Percentiles rank a stretch among this genome's conserved stretches.
phyloP scores from a whole-genome alignment of 2,888 invertebrate genomes.

The Perdita meconis region DNA sequence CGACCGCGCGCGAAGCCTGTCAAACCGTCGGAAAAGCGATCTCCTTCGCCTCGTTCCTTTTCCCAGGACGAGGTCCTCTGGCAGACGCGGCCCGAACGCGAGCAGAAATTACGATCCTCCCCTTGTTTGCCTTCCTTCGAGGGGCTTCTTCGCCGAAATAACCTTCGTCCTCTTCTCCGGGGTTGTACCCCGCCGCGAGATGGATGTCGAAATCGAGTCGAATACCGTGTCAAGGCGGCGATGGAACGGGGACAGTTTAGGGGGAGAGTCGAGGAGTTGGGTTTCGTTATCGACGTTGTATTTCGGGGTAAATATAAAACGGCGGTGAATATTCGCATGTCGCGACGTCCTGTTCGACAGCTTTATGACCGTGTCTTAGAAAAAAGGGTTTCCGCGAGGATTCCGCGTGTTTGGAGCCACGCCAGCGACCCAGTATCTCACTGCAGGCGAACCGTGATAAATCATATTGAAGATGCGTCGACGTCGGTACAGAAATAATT shows the following conservation, averaged over 20 bases:
- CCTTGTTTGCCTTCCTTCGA: conserved; percentile 67
- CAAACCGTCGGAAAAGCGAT: conserved; percentile 46
- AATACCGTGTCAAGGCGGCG: conserved; percentile 36
- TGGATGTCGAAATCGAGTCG: conserved; percentile 36
- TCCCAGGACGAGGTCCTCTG: conserved; percentile 4
- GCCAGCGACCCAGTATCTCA: conserved; percentile 58
- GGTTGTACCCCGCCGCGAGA: conserved; percentile 4
- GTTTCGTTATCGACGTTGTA: conserved; percentile 13
- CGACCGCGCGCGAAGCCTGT: conserved; percentile 3
- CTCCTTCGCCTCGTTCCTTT: conserved; percentile 8
- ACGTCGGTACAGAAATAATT: conserved; percentile 66
- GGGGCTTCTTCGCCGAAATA: conserved; percentile 63
- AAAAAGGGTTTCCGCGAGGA: conserved; percentile 43
- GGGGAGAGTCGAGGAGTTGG: neutral
- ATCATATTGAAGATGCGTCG: conserved; percentile 65
- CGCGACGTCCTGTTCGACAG: conserved; percentile 18
- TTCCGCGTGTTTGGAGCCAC: conserved; percentile 54
- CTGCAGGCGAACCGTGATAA: conserved; percentile 48
- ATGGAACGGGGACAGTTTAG: conserved; percentile 30
- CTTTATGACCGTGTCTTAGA: conserved; percentile 37
- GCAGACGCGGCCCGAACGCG: conserved; percentile 20
- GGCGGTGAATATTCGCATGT: neutral
- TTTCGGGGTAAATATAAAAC: neutral
- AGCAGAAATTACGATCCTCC: conserved; percentile 68
- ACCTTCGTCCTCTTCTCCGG: conserved; percentile 55